Conservation (phyloP, 1,140 invertebrate genomes). For the Caerostris darwini region DNA sequence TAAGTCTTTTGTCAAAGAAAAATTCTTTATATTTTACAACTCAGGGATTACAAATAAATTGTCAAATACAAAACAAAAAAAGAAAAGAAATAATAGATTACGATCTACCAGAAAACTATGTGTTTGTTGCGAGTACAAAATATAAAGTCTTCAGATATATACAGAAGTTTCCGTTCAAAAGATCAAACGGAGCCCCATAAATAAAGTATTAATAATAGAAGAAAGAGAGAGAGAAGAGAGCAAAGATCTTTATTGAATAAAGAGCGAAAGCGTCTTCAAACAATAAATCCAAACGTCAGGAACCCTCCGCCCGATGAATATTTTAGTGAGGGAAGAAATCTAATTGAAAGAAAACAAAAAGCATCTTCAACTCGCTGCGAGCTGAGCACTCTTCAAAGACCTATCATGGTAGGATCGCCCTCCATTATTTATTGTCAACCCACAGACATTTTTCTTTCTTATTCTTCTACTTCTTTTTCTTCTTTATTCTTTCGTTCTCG, state of each 20-base stretch:
- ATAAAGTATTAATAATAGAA: constrained; percentile 40
- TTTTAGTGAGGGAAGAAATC: constrained; percentile 39
- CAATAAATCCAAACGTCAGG: constrained; percentile 60
- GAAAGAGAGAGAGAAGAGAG: too few species aligned
- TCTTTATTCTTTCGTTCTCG: not conserved
- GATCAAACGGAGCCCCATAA: not conserved
- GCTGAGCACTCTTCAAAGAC: constrained; percentile 39
- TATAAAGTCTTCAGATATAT: not conserved
- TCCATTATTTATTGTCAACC: constrained; percentile 63
- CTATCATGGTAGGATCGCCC: constrained; percentile 49
- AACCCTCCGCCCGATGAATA: constrained; percentile 32
- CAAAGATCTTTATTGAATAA: constrained; percentile 38
- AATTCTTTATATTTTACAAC: too few species aligned
- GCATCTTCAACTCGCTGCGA: not conserved
- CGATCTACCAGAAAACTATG: too few species aligned
- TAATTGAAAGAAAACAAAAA: constrained; percentile 63
- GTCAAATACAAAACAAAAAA: too few species aligned
- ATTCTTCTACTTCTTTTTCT: not conserved
- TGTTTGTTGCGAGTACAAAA: not conserved
- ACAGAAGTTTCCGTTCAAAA: not conserved
- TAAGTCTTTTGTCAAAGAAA: too few species aligned
- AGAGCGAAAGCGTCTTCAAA: constrained; percentile 31
- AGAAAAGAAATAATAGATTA: too few species aligned
- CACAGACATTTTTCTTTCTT: not conserved
- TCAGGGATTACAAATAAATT: too few species aligned